Evolutionary conservation across 2,113 vertebrate species (phyloP).

Genomic region (Dryoscopus gambensis): DNA sequence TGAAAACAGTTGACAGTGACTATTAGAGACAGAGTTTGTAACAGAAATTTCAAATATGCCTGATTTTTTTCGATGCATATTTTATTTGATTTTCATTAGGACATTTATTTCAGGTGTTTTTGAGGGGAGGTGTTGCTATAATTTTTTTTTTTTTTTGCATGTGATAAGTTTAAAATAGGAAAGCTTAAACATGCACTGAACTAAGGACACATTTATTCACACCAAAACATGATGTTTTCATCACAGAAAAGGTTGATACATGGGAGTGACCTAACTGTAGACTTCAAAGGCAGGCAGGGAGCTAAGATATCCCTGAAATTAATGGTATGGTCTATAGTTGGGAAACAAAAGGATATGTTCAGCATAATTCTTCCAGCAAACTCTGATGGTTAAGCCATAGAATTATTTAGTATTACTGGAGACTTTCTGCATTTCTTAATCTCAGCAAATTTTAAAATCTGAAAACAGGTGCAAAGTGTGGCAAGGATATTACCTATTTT

Average conservation of each 20-base stretch:
- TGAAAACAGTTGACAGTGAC: neutral
- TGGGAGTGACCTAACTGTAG: neutral
- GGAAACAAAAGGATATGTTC: neutral
- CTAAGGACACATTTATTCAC: neutral
- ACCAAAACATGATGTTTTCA: neutral
- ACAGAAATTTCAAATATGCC: neutral
- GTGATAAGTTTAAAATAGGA: neutral
- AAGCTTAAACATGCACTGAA: neutral
- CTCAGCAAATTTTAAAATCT: neutral
- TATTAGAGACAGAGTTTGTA: neutral
- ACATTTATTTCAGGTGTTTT: neutral
- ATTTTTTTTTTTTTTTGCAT: neutral
- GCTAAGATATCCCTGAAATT: neutral
- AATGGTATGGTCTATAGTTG: neutral
- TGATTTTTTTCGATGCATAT: neutral
- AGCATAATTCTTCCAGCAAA: neutral
- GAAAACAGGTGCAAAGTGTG: neutral
- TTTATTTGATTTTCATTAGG: neutral
- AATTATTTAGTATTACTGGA: neutral
- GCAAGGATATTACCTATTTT: neutral
- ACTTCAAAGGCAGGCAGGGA: neutral
- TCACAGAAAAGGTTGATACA: neutral
- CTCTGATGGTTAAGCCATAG: neutral
- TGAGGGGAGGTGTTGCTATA: accelerated
- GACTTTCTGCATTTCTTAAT: neutral